Conservation (phyloP, 2,797 vertebrate genomes). For the Epinephelus malabaricus region DNA sequence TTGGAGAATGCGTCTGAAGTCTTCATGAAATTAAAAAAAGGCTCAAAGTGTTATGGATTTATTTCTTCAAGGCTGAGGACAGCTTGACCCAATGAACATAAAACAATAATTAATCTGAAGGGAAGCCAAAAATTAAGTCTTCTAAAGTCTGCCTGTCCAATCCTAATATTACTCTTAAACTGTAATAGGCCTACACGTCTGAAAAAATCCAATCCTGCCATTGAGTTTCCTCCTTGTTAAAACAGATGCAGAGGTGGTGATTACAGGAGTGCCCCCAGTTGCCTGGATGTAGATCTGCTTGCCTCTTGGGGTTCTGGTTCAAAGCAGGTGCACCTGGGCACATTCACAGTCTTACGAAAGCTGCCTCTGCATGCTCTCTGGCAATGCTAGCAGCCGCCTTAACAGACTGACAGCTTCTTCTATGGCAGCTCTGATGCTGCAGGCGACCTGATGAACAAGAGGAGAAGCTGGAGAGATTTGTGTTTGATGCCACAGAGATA, state of each 20-base stretch:
- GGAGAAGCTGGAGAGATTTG: constrained; percentile 65
- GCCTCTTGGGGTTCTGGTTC: constrained; percentile 49
- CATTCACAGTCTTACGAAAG: constrained; percentile 56
- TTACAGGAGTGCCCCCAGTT: constrained; percentile 36
- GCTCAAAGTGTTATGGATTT: constrained; percentile 3
- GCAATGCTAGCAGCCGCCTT: constrained; percentile 61
- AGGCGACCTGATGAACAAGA: constrained; percentile 66
- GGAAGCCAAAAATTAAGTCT: constrained; percentile 7
- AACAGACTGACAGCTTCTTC: constrained; percentile 67
- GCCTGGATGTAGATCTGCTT: constrained; percentile 45
- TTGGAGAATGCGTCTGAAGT: not conserved
- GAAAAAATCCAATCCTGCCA: not conserved
- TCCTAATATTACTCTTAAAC: not conserved
- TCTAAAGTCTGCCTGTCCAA: constrained; percentile 1
- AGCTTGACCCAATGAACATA: constrained; percentile 8
- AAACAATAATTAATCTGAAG: constrained; percentile 25
- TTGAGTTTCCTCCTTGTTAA: constrained; percentile 25
- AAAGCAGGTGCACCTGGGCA: constrained; percentile 51
- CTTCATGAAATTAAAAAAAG: constrained; percentile 33
- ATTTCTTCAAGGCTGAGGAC: constrained; percentile 16
- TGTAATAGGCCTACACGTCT: not conserved
- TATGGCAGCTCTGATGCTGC: constrained; percentile 64
- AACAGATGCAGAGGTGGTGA: constrained; percentile 43
- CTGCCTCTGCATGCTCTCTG: constrained; percentile 63
- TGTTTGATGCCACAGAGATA: constrained; percentile 53